These are phyloP conservation scores for Cottus gobio DNA, from an alignment of 2,113 vertebrate species.

Conservation along the genomic window DNA sequence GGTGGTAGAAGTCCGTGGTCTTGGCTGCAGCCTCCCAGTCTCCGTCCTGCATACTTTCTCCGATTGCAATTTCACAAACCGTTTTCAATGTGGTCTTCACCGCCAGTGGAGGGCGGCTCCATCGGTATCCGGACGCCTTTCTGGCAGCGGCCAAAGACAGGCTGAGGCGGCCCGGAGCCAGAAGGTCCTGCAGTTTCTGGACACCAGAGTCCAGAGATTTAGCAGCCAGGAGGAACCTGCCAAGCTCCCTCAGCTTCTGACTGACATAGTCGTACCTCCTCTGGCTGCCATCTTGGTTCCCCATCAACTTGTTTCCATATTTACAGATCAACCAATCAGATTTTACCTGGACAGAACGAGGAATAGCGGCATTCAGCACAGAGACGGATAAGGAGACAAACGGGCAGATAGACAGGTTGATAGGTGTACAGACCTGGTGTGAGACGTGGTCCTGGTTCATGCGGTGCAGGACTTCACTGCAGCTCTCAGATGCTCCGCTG, in stretches of 20 bases:
- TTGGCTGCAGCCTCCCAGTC: conserved; percentile 67
- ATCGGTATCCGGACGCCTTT: conserved; percentile 48
- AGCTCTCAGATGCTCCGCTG: conserved; percentile 65
- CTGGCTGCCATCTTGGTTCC: conserved; percentile 51
- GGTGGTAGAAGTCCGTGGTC: conserved; percentile 67
- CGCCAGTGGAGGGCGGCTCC: conserved; percentile 49
- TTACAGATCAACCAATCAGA: conserved; percentile 75
- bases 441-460: conserved; percentile 71
- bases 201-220: conserved; percentile 55
- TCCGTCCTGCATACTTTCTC: conserved; percentile 61
- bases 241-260: conserved; percentile 68
- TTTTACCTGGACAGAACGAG: conserved; percentile 54
- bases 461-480: conserved; percentile 70
- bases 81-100: conserved; percentile 60
- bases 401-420: neutral
- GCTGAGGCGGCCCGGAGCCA: conserved; percentile 49
- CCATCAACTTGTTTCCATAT: conserved; percentile 66
- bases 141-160: conserved; percentile 50
- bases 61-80: conserved; percentile 62
- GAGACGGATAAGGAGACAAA: neutral
- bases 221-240: conserved; percentile 58
- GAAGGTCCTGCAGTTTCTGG: conserved; percentile 56
- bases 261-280: conserved; percentile 65
- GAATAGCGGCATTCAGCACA: neutral
- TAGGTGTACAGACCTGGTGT: conserved; percentile 56